Percentiles rank a stretch among this genome's conserved stretches.
Conservation (phyloP, 2,888 invertebrate species). For the Harmothoe impar region DNA sequence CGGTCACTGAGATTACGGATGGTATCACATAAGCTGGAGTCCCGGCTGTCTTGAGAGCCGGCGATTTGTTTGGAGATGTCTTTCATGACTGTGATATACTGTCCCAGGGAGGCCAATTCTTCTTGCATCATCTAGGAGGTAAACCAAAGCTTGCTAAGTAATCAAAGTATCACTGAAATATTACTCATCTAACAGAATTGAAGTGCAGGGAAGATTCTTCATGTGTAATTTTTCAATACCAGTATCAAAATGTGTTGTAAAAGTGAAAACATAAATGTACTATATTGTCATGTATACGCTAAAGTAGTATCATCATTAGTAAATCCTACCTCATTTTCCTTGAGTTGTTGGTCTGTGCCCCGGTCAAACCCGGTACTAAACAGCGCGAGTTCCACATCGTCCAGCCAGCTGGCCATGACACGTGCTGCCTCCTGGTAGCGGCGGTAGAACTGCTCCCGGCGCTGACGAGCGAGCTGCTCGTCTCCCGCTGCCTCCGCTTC, state of each 20-base stretch:
- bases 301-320: too few species aligned
- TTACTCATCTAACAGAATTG: too few species aligned
- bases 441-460: constrained; percentile 77
- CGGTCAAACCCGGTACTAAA: constrained; percentile 73
- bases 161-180: not conserved
- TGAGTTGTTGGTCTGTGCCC: constrained; percentile 75
- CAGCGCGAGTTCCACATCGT: constrained; percentile 77
- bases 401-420: constrained; percentile 79
- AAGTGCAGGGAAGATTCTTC: too few species aligned
- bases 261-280: too few species aligned
- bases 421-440: constrained; percentile 78
- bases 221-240: too few species aligned
- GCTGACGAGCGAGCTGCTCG: constrained; percentile 73
- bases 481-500: constrained; percentile 18
- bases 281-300: too few species aligned
- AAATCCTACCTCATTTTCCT: constrained; percentile 77
- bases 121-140: constrained; percentile 18
- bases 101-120: constrained; percentile 21
- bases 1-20: constrained; percentile 8
- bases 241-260: too few species aligned
- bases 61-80: not conserved
- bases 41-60: not conserved
- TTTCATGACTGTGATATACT: not conserved
- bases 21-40: not conserved
- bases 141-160: not conserved